phyloP scores from a whole-genome alignment of 2,113 vertebrate species.

The Oxyura jamaicensis region DNA sequence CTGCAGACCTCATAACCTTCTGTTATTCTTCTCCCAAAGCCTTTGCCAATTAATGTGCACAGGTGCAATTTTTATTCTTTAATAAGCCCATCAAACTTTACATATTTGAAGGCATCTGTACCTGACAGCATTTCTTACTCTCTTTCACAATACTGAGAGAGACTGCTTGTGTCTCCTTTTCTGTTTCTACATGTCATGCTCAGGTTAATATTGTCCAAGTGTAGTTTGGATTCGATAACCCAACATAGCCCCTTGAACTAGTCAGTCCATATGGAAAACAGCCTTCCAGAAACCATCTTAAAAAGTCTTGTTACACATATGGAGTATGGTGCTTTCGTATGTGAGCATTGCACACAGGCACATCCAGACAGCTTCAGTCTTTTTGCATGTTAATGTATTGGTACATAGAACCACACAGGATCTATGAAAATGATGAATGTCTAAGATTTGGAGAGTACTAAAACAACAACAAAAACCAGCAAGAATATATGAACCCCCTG shows the following conservation, averaged over 20 bases:
- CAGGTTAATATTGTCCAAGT: not conserved
- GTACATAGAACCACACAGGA: not conserved
- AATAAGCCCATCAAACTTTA: not conserved
- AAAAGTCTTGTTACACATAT: not conserved
- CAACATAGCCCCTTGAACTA: not conserved
- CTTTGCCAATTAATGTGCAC: not conserved
- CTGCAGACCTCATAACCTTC: not conserved
- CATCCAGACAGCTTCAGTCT: not conserved
- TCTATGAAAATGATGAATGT: not conserved
- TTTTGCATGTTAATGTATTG: not conserved
- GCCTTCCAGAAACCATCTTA: not conserved
- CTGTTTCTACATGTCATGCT: fast-evolving
- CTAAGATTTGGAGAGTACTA: not conserved
- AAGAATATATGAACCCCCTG: not conserved
- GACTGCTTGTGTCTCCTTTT: not conserved
- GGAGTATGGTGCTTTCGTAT: not conserved
- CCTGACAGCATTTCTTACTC: not conserved
- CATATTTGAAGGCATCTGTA: not conserved
- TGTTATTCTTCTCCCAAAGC: not conserved
- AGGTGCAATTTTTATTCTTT: fast-evolving
- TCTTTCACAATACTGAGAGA: not conserved
- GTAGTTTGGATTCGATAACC: not conserved
- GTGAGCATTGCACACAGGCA: not conserved
- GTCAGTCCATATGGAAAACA: not conserved
- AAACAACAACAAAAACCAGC: too few species aligned